Base-by-base conservation (phyloP, 2,888 invertebrate species). In the Luperina nickerlii region DNA sequence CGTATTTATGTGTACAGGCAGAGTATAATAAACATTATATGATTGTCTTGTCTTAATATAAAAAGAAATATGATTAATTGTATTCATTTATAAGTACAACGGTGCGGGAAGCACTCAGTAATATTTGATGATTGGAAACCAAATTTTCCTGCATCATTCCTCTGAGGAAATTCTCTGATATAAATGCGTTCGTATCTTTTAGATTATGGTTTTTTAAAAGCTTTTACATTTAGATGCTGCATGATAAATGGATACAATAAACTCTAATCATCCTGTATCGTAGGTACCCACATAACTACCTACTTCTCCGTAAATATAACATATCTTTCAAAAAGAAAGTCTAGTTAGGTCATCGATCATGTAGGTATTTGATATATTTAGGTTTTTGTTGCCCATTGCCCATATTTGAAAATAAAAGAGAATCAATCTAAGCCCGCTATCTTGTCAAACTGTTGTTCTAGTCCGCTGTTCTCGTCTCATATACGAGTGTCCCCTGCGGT, bases 11-110 rank as follows among this genome's bases (percentile, higher is more conserved):
- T 63, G 18, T 42, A 57, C 38, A 48, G 4, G 15, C 24, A 71
- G 15, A 66, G 63, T 15, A 38, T 69, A 38, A 71, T 24, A 84
- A 67, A 72, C 67, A 75, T 57, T 75, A 71, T 51, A 20, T 60
- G 51, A 13, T 54, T 79, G 68, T 62, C 20, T 54, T 77, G 70
- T 68, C 20, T 48, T 70, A 65, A 83, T 76, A 32, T 57, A 63
- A 67, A 76, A 85, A 85, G 0, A 78, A 85, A 67, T 78, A 57
- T 85, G 74, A 85, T 87, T 78, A 66, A 87, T 81, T 79, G 71
- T 69, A 76, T 32, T 84, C 6, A 57, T 84, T 81, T 74, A 57
- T 8, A 24, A 78, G n/a, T 73, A 82, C 48, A 82, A 77, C 62
- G 38, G 32, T n/a, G 68, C 45, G 74, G 24, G 57, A 79, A 81